These are phyloP conservation scores for Melangyna quadrimaculata DNA, from an alignment of 2,888 invertebrate species.

Conservation along the genomic window DNA sequence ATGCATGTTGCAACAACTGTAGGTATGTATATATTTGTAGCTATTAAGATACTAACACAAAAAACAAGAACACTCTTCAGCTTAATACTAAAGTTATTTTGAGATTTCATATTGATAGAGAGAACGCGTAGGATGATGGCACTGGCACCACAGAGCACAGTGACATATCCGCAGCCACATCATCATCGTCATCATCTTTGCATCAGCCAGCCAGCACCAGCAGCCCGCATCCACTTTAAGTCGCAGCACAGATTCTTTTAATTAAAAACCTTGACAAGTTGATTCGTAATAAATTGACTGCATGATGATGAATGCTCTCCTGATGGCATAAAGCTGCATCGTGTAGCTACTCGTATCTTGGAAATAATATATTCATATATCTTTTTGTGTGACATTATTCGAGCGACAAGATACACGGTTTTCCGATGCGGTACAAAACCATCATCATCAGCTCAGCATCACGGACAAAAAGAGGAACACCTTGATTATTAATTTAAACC, in stretches of 20 bases:
- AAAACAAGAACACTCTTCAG: constrained; percentile 7
- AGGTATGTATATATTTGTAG: background rate
- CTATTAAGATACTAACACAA: background rate
- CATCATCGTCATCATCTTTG: constrained; percentile 26
- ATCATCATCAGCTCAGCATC: background rate
- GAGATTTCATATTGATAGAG: background rate
- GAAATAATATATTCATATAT: too few species aligned
- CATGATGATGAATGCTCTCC: constrained; percentile 50
- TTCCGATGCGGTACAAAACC: background rate
- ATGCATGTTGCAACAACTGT: background rate
- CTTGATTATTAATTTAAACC: constrained; percentile 52
- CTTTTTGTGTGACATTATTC: constrained; percentile 42
- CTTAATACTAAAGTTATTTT: constrained; percentile 39
- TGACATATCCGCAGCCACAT: constrained; percentile 5
- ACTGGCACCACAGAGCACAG: background rate
- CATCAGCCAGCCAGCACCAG: background rate
- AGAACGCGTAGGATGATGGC: constrained; percentile 27
- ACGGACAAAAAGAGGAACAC: constrained; percentile 27
- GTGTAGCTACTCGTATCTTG: constrained; percentile 19
- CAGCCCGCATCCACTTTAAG: constrained; percentile 28
- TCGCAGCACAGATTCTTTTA: constrained; percentile 39
- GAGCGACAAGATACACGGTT: constrained; percentile 15
- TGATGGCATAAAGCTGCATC: constrained; percentile 34
- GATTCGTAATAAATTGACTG: constrained; percentile 67
- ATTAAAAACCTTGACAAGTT: constrained; percentile 68